These are phyloP conservation scores for Euphonia xanthogaster DNA, from an alignment of 2,797 vertebrate species.

Conservation along the genomic window DNA sequence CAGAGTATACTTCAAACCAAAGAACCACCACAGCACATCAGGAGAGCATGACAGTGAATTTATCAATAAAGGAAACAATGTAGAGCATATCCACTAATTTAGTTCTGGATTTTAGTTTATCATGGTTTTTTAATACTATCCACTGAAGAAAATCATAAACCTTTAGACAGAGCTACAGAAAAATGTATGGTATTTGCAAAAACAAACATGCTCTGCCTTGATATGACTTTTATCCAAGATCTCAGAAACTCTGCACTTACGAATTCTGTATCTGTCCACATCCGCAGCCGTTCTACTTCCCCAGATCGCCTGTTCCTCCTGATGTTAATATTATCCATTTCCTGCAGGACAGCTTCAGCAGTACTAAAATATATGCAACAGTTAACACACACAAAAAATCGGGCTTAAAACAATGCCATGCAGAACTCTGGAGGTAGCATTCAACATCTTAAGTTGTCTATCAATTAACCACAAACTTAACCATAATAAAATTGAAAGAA, in stretches of 20 bases:
- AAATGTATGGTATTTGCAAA: neutral
- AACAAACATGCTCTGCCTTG: neutral
- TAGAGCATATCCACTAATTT: neutral
- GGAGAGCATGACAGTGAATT: neutral
- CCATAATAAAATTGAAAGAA: neutral
- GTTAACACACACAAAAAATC: neutral
- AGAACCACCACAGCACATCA: neutral
- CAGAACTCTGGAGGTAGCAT: neutral
- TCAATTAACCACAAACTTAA: neutral
- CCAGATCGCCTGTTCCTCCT: conserved; percentile 86
- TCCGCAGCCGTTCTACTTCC: conserved; percentile 95
- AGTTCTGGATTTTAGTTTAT: neutral
- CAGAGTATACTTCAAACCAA: neutral
- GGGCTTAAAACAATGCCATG: neutral
- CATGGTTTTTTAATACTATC: neutral
- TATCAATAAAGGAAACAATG: neutral
- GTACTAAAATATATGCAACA: conserved; percentile 78
- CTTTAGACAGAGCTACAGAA: neutral
- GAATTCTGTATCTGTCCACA: conserved; percentile 99
- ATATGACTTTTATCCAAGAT: neutral
- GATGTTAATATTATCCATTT: conserved; percentile 99
- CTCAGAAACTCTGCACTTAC: conserved; percentile 75
- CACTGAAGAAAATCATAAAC: neutral
- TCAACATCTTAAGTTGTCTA: neutral
- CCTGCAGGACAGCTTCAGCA: conserved; percentile 97